These are phyloP conservation scores for Ashinkailepas kermadecensis DNA, from an alignment of 2,888 invertebrate species.

Conservation along the genomic window DNA sequence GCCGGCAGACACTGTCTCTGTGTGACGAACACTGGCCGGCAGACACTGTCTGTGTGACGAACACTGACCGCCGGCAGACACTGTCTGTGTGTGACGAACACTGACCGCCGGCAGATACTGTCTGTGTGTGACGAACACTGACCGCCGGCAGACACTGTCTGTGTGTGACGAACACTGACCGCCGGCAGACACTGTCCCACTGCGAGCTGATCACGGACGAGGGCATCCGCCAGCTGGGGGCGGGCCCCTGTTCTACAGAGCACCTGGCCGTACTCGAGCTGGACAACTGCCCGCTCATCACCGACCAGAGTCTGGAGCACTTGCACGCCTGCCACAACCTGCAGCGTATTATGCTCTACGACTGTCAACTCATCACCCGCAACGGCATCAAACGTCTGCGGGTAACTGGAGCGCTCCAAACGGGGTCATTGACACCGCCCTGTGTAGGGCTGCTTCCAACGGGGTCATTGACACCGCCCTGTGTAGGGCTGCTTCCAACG, in stretches of 20 bases:
- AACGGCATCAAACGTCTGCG: slow-evolving; percentile 91
- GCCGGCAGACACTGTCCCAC: slow-evolving; percentile 84
- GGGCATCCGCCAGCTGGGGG: slow-evolving; percentile 87
- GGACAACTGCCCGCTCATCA: slow-evolving; percentile 97
- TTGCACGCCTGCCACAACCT: slow-evolving; percentile 89
- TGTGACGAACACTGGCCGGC: too few species aligned
- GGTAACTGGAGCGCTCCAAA: slow-evolving; percentile 51
- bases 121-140: too few species aligned
- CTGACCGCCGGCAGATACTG: too few species aligned
- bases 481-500: too few species aligned
- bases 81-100: too few species aligned
- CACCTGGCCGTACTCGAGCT: slow-evolving; percentile 88
- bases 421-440: too few species aligned
- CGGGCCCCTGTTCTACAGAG: slow-evolving; percentile 89
- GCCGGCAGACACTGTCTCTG: too few species aligned
- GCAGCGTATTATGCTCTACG: slow-evolving; percentile 94
- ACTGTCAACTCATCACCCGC: slow-evolving; percentile 96
- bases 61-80: too few species aligned
- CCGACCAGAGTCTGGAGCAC: slow-evolving; percentile 92
- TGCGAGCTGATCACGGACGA: slow-evolving; percentile 98
- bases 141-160: too few species aligned
- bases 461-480: too few species aligned
- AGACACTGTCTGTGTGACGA: too few species aligned
- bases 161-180: not conserved
- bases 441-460: too few species aligned